Percentiles rank a stretch among this genome's conserved stretches.
phyloP scores from a whole-genome alignment of 2,797 vertebrate species.

The Mus spretus region DNA sequence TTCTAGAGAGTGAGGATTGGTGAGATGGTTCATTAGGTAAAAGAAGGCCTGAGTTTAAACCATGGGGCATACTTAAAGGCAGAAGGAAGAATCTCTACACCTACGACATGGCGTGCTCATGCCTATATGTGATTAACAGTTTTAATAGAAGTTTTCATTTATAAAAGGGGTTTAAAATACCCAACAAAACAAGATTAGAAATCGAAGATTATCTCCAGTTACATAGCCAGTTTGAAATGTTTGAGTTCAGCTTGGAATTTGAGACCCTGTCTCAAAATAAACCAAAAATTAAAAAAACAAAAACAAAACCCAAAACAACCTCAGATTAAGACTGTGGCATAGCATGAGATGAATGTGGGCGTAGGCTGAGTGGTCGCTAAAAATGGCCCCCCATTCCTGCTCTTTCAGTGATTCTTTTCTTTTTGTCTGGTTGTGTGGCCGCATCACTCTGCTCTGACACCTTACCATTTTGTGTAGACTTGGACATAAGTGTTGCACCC shows the following conservation, averaged over 20 bases:
- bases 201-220: background rate
- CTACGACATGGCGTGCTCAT: background rate
- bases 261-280: background rate
- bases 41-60: background rate
- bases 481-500: background rate
- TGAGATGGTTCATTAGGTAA: background rate
- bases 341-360: background rate
- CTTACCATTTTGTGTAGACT: too few species aligned
- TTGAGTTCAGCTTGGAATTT: background rate
- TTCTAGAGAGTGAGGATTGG: background rate
- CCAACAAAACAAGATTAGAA: background rate
- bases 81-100: background rate
- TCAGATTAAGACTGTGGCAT: background rate
- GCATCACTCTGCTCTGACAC: background rate
- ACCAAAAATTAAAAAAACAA: background rate
- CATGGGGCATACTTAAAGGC: background rate
- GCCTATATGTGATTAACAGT: background rate
- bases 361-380: background rate
- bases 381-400: too few species aligned
- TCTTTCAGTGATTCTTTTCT: too few species aligned
- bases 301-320: background rate
- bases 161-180: background rate
- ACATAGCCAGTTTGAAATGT: background rate
- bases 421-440: background rate
- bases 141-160: background rate